Base-by-base conservation (phyloP, 1,140 invertebrate genomes). In the Kradibia gibbosae region DNA sequence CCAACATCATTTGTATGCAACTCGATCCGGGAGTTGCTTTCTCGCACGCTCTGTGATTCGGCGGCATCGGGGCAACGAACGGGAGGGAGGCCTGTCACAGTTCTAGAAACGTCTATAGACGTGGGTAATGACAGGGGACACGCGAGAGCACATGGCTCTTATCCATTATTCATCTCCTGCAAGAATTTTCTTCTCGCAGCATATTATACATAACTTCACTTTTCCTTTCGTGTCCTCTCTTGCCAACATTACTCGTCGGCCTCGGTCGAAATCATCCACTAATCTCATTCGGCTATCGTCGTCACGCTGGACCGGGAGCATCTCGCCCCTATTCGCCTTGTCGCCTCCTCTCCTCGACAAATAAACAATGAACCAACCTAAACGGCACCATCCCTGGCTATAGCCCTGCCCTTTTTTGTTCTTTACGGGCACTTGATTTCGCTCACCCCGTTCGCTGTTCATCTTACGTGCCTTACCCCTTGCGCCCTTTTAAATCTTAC, bases 1-100 rank as follows among this genome's bases (percentile, higher is more conserved):
- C 86, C 86, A 88, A 89, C 85, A 88, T 90, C 88, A 91, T 87
- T 82, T 82, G 57, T 74, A 53, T 50, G 39, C 57, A 25, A 42
- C 22, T n/a, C 15, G 17, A 73, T 34, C 39, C 75, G 13, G 57
- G 36, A 34, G 45, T 22, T 1, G 10, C 34, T 22, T 34, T 20
- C n/a, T 1, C 50, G 34, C 31, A 31, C 3, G 34, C 25, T n/a
- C n/a, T n/a, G 31, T n/a, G 74, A 77, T 45, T 79, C 34, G 48
- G 28, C 74, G n/a, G 36, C 39, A 15, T 20, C 50, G 50, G 50
- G 15, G 67, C n/a, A n/a, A 50, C 28, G 70, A 73, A 80, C 67
- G 78, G 77, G 65, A 79, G 78, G 77, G 65, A 79, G 28, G 50
- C 36, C 48, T 34, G 15, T 25, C 74, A 57, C 17, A 25, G n/a